phyloP scores from a whole-genome alignment of 2,888 invertebrate species.

The Drosophila quinaria region DNA sequence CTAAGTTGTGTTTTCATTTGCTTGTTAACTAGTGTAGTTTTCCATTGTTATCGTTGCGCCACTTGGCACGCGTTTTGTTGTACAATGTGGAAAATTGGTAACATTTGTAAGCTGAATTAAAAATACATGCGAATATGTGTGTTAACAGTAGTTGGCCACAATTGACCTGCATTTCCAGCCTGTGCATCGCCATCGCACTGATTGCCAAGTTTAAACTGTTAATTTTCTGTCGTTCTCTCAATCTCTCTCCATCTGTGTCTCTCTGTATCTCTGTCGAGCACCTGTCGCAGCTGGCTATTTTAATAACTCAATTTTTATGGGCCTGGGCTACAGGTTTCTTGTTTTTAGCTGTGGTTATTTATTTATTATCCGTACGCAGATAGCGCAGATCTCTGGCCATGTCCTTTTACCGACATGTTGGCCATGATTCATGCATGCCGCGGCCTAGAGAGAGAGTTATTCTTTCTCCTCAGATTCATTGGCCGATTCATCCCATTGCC shows the following conservation, averaged over 20 bases:
- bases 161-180: constrained; percentile 64
- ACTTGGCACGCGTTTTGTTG: constrained; percentile 52
- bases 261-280: constrained; percentile 24
- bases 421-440: constrained; percentile 66
- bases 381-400: constrained; percentile 42
- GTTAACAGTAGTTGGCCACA: constrained; percentile 40
- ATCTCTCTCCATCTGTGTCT: neutral
- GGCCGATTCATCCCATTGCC: constrained; percentile 37
- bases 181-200: constrained; percentile 43
- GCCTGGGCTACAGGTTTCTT: constrained; percentile 44
- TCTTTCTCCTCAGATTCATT: constrained; percentile 14
- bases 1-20: too few species aligned
- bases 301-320: constrained; percentile 78
- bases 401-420: constrained; percentile 64
- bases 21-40: constrained; percentile 32
- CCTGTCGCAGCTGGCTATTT: constrained; percentile 54
- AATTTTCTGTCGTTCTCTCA: neutral
- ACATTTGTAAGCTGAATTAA: constrained; percentile 45
- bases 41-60: constrained; percentile 31
- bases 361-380: constrained; percentile 55
- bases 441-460: constrained; percentile 38
- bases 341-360: constrained; percentile 40
- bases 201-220: constrained; percentile 46
- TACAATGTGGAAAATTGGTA: constrained; percentile 32
- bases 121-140: constrained; percentile 25